Base-by-base conservation (phyloP, 2,888 invertebrate genomes). In the Malthinus flaveolus region DNA sequence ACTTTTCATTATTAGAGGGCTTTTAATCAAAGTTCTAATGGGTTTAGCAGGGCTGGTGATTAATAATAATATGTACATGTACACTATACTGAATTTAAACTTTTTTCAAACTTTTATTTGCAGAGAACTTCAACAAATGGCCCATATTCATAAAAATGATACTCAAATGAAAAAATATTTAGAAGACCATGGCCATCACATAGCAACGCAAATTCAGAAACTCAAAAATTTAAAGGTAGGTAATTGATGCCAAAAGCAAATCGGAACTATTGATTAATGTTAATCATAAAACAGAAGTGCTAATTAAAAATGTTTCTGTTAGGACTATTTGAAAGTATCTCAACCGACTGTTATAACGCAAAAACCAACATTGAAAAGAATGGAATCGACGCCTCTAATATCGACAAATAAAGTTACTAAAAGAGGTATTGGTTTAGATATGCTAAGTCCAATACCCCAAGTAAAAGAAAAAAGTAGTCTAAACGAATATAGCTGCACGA, bases 171-270 rank as follows among this genome's bases (percentile, higher is more conserved):
- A 78, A 61, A 69, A 73, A 1, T 83, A 83, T 70, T 80, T 88
- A 7, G 85, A 87, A 51, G 80, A 81, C n/a, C 87, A 88, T 67
- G 82, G 84, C 74, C 76, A 78, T 9, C 85, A 85, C 45, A 83
- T 89, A 60, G 84, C 86, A 8, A 81, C 83, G 6, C 88, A 89
- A 73, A 84, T 89, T 54, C 83, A 84, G 55, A 82, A 87, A 62
- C 78, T 89, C 7, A 89, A 88, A 73, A 77, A 83, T 64, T 79
- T 89, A 39, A 86, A 87, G 81, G 88, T 87, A 78, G 37, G 61
- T 56, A 35, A 11, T 45, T 36, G 32, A 39, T 49, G 13, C 5
- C n/a, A n/a, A n/a, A n/a, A n/a, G n/a, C n/a, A n/a, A n/a, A 32
- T 13, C 8, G 45, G 46, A 51, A 37, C 11, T 32, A 34, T 7